Conservation (phyloP, 92 coral and sea anemone genomes). For the Heliopora coerulea region DNA sequence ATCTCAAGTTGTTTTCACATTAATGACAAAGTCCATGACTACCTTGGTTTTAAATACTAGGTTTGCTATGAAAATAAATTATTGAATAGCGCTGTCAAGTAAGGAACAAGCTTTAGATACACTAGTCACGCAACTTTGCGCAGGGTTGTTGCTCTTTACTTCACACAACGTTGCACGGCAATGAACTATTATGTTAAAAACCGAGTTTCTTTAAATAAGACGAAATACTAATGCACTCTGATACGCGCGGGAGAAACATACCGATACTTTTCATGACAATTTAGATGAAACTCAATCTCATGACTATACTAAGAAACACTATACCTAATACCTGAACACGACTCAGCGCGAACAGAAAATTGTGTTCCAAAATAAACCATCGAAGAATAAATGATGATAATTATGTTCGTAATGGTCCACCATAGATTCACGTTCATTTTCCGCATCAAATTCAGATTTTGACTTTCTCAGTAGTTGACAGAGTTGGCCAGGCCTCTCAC, state of each 20-base stretch:
- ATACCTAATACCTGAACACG: slow-evolving; percentile 40
- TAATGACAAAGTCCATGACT: no score
- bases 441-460: neutral
- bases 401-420: neutral
- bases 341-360: neutral
- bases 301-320: slow-evolving; percentile 1
- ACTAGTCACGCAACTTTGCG: neutral
- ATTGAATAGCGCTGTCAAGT: neutral
- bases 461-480: no score
- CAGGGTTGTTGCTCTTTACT: no score
- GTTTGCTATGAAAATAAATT: no score
- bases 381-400: slow-evolving; percentile 1
- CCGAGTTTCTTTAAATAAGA: no score
- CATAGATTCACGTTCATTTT: neutral
- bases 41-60: no score
- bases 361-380: neutral
- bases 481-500: slow-evolving; percentile 1
- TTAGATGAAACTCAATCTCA: neutral
- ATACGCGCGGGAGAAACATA: neutral
- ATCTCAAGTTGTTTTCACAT: no score
- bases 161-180: no score
- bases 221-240: neutral
- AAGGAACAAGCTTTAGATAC: neutral
- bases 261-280: neutral
- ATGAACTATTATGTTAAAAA: no score